phyloP scores from a whole-genome alignment of 2,888 invertebrate species.

The Agrotis clavis region DNA sequence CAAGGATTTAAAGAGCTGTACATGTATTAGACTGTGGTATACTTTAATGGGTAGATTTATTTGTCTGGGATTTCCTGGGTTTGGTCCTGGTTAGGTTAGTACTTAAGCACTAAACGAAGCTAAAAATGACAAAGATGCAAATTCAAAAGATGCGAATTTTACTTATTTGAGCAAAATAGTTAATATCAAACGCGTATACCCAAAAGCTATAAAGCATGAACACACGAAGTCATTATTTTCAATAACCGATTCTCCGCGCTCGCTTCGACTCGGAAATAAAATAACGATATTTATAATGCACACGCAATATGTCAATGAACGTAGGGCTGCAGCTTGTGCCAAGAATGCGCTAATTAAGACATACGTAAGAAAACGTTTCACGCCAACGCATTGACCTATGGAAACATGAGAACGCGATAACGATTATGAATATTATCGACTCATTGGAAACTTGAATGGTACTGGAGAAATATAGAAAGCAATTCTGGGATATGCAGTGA shows the following conservation, averaged over 20 bases:
- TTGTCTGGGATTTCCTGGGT: too few relatives aligned
- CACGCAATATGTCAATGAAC: slow-evolving; percentile 73
- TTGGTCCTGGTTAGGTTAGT: not conserved
- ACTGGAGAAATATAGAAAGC: slow-evolving; percentile 2
- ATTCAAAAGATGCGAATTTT: not conserved
- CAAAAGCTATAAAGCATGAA: slow-evolving; percentile 21
- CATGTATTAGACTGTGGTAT: not conserved
- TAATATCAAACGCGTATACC: slow-evolving; percentile 2
- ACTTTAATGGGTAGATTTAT: too few relatives aligned
- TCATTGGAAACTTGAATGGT: slow-evolving; percentile 3
- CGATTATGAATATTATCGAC: slow-evolving; percentile 21
- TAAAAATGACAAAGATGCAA: not conserved
- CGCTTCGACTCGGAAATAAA: slow-evolving; percentile 61
- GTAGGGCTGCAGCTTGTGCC: slow-evolving; percentile 65
- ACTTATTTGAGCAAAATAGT: not conserved
- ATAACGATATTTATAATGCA: slow-evolving; percentile 62
- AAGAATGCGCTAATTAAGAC: slow-evolving; percentile 64
- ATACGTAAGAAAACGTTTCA: slow-evolving; percentile 53
- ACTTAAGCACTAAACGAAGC: not conserved
- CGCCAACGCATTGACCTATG: slow-evolving; percentile 51
- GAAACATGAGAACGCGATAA: slow-evolving; percentile 12
- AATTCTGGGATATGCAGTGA: not conserved
- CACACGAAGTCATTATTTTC: slow-evolving; percentile 51
- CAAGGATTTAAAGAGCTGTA: too few relatives aligned
- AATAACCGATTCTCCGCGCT: slow-evolving; percentile 47